Conservation (phyloP, 2,888 invertebrate species). For the Tinea semifulvella region DNA sequence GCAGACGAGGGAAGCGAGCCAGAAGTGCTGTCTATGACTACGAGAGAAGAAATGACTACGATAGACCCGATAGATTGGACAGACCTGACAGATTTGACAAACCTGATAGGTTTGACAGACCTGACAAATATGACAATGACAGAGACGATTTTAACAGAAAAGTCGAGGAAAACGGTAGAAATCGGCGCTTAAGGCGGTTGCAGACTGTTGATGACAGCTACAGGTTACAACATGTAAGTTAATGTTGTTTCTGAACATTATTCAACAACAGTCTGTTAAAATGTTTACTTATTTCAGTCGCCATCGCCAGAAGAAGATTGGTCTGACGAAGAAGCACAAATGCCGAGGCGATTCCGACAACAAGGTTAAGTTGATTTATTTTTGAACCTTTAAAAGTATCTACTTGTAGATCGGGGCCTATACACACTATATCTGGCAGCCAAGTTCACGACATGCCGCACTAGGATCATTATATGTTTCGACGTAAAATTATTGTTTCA, state of each 20-base stretch:
- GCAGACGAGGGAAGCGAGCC: constrained; percentile 38
- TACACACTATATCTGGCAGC: too few species aligned
- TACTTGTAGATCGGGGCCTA: too few species aligned
- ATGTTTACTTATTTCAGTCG: constrained; percentile 27
- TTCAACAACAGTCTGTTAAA: neutral
- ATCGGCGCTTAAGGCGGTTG: constrained; percentile 35
- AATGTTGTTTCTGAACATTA: constrained; percentile 6
- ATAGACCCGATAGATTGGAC: neutral
- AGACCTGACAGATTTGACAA: constrained; percentile 14
- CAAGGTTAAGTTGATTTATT: too few species aligned
- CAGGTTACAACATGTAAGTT: constrained; percentile 27
- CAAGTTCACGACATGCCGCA: too few species aligned
- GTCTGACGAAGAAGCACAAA: constrained; percentile 41
- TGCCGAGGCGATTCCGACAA: constrained; percentile 32
- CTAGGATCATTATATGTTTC: too few species aligned
- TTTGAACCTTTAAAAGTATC: too few species aligned
- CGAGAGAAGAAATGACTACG: constrained; percentile 30
- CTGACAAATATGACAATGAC: constrained; percentile 20
- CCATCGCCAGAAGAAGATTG: constrained; percentile 55
- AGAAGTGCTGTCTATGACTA: constrained; percentile 42
- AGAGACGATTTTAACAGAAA: constrained; percentile 21
- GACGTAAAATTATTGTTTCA: neutral
- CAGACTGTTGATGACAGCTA: constrained; percentile 41
- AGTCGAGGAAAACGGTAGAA: constrained; percentile 23
- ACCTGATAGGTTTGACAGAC: constrained; percentile 16